A percentile compares a stretch with the other conserved stretches of the same genome.
Evolutionary conservation across 2,113 vertebrate species (phyloP).

Genomic region (Candoia aspera): DNA sequence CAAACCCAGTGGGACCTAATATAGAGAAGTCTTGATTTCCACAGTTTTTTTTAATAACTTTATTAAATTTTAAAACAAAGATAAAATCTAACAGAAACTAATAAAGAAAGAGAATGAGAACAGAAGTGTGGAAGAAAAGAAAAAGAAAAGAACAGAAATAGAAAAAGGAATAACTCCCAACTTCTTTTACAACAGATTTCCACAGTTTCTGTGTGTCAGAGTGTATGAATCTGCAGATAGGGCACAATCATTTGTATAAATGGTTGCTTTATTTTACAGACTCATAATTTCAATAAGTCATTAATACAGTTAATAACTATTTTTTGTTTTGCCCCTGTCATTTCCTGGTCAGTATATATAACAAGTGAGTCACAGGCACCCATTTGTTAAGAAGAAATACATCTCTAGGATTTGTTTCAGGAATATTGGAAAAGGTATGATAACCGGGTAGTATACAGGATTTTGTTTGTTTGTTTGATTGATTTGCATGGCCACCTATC

Average conservation of each 20-base stretch:
- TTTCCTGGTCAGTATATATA: neutral
- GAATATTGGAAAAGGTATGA: neutral
- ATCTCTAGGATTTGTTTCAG: neutral
- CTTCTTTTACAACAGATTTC: neutral
- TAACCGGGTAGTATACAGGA: neutral
- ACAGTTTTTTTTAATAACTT: neutral
- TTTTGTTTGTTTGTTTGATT: neutral
- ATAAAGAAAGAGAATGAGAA: no score
- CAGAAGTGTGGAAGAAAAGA: no score
- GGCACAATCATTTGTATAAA: neutral
- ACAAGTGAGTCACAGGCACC: neutral
- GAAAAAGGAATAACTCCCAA: no score
- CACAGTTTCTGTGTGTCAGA: neutral
- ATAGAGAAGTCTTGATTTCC: neutral
- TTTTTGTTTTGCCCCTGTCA: neutral
- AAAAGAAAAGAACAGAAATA: no score
- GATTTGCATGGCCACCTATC: neutral
- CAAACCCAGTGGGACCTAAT: neutral
- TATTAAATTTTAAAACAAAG: no score
- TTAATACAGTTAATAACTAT: neutral
- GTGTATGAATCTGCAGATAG: neutral
- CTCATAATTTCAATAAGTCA: neutral
- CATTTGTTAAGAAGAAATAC: neutral
- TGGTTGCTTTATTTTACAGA: neutral
- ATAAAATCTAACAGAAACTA: no score